A percentile compares a stretch with the other conserved stretches of the same genome.
These are phyloP conservation scores for Tenthredo distinguenda DNA, from an alignment of 2,888 invertebrate species.

Conservation along the genomic window DNA sequence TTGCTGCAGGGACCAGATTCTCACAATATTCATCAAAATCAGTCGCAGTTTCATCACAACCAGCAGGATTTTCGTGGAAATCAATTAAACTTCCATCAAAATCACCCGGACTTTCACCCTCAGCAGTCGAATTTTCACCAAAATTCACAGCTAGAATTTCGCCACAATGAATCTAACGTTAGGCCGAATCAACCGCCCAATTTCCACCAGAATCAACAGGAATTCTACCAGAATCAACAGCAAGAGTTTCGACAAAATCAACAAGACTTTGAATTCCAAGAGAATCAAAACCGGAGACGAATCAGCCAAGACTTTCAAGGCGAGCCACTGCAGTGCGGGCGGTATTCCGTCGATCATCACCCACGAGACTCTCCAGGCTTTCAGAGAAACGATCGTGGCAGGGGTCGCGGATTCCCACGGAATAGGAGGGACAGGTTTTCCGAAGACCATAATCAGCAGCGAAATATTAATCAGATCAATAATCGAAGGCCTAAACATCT, in stretches of 20 bases:
- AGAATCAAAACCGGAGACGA: conserved; percentile 63
- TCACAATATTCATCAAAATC: conserved; percentile 61
- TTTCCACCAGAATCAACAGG: conserved; percentile 67
- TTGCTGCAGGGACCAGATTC: conserved; percentile 62
- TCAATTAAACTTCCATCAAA: conserved; percentile 56
- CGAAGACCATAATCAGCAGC: conserved; percentile 67
- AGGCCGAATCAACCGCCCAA: conserved; percentile 33
- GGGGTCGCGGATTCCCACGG: conserved; percentile 68
- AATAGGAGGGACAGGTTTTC: conserved; percentile 68
- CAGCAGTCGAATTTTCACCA: conserved; percentile 66
- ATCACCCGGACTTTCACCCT: conserved; percentile 65
- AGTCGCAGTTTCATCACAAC: conserved; percentile 61
- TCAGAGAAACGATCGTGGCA: conserved; percentile 67
- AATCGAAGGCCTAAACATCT: conserved; percentile 60
- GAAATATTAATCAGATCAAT: conserved; percentile 58
- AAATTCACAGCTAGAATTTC: conserved; percentile 14
- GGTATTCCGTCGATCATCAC: conserved; percentile 64
- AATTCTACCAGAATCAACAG: conserved; percentile 60
- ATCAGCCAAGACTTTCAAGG: conserved; percentile 65
- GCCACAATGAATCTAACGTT: conserved; percentile 16
- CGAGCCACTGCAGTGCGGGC: conserved; percentile 62
- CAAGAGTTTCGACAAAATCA: conserved; percentile 51
- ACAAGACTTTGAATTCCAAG: conserved; percentile 67
- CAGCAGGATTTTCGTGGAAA: conserved; percentile 59
- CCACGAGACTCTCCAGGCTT: conserved; percentile 66